phyloP scores from a whole-genome alignment of 2,113 vertebrate genomes.

The Regulus satrapa region DNA sequence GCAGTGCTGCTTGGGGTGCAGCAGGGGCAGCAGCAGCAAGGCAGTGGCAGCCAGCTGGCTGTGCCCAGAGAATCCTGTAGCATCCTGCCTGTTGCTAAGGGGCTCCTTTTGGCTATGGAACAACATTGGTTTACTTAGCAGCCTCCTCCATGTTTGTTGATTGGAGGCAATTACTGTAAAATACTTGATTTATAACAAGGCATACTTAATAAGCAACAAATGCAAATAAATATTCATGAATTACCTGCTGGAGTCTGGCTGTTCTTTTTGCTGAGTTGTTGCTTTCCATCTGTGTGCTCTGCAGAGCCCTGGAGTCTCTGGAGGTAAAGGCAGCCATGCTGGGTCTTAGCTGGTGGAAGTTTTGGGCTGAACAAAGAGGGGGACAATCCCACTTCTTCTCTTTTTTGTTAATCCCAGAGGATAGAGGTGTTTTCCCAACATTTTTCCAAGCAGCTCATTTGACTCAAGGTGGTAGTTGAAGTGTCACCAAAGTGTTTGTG shows the following conservation, averaged over 20 bases:
- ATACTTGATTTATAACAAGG: slow-evolving; percentile 55
- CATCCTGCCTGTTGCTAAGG: background rate
- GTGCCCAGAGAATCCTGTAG: accelerated
- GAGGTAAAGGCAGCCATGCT: background rate
- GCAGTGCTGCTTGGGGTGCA: background rate
- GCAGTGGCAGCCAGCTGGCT: background rate
- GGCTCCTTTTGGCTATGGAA: background rate
- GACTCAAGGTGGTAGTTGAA: background rate
- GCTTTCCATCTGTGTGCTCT: background rate
- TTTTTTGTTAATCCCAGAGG: background rate
- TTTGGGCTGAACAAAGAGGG: background rate
- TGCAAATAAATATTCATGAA: slow-evolving; percentile 43
- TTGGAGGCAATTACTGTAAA: slow-evolving; percentile 45
- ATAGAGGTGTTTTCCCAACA: background rate
- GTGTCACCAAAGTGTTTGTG: background rate
- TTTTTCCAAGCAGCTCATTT: background rate
- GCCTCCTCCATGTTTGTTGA: slow-evolving; percentile 7
- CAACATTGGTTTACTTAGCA: background rate
- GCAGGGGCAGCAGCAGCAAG: background rate
- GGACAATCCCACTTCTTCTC: background rate
- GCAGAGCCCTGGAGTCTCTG: background rate
- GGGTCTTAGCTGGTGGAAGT: background rate
- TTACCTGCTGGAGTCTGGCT: slow-evolving; percentile 24
- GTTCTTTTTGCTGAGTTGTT: background rate
- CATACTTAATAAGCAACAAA: slow-evolving; percentile 36